A percentile compares a stretch with the other conserved stretches of the same genome.
Conservation (phyloP, 2,888 invertebrate species). For the Tineola bisselliella region DNA sequence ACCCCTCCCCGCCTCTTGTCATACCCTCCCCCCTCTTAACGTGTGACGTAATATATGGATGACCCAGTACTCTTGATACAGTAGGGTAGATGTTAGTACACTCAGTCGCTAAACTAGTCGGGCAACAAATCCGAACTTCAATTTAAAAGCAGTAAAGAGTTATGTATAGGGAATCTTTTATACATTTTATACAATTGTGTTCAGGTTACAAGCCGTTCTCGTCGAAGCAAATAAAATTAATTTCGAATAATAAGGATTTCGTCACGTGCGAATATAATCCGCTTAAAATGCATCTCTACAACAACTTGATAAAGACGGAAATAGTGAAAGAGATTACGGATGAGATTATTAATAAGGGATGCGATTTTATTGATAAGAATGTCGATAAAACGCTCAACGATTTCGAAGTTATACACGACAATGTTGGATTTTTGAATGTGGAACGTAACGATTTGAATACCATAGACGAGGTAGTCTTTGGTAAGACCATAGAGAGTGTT, state of each 20-base stretch:
- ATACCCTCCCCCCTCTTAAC: too few species aligned
- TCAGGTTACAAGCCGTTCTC: conserved; percentile 55
- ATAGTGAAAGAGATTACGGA: conserved; percentile 16
- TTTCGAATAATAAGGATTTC: conserved; percentile 36
- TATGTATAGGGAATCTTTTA: too few species aligned
- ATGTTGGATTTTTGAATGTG: conserved; percentile 20
- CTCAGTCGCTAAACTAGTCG: too few species aligned
- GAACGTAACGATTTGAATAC: conserved; percentile 36
- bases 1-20: too few species aligned
- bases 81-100: too few species aligned
- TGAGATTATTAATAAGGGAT: conserved; percentile 19
- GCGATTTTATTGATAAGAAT: conserved; percentile 28
- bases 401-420: conserved; percentile 37
- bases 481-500: conserved; percentile 22
- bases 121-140: too few species aligned
- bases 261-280: conserved; percentile 31
- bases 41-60: too few species aligned
- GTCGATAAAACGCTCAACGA: conserved; percentile 26
- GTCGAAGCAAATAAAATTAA: conserved; percentile 45
- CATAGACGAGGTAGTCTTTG: conserved; percentile 36
- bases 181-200: too few species aligned
- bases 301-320: neutral
- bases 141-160: too few species aligned
- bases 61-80: too few species aligned
- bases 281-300: neutral